Conservation (phyloP, 1,140 invertebrate genomes). For the Achroia grisella region DNA sequence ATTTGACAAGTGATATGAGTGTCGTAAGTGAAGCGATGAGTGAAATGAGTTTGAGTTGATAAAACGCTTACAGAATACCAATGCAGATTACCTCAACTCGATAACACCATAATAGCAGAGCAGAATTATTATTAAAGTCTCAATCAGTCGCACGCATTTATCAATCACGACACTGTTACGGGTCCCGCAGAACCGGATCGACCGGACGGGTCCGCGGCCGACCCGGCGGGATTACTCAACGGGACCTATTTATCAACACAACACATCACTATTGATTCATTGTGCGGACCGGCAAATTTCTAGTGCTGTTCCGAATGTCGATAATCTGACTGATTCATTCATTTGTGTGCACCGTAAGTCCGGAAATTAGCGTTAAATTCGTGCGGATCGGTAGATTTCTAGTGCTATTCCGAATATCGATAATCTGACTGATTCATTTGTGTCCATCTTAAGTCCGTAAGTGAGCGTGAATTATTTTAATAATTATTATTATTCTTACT, state of each 20-base stretch:
- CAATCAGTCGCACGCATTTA: slow-evolving; percentile 15
- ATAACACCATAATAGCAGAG: slow-evolving; percentile 18
- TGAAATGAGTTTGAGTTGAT: too few species aligned
- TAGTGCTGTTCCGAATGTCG: slow-evolving; percentile 7
- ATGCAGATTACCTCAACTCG: background rate
- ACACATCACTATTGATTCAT: slow-evolving; percentile 42
- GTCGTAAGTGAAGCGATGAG: too few species aligned
- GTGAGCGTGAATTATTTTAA: too few species aligned
- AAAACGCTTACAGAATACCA: too few species aligned
- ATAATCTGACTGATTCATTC: slow-evolving; percentile 15
- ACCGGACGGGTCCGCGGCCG: slow-evolving; percentile 23
- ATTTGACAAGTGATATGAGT: too few species aligned
- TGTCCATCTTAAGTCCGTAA: too few species aligned
- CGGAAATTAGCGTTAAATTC: too few species aligned
- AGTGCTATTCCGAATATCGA: slow-evolving; percentile 8
- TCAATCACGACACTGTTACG: slow-evolving; percentile 25
- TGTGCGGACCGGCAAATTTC: slow-evolving; percentile 32
- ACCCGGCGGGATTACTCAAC: slow-evolving; percentile 38
- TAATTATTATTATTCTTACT: too few species aligned
- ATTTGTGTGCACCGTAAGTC: too few species aligned
- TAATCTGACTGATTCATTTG: slow-evolving; percentile 14
- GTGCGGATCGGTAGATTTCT: slow-evolving; percentile 30
- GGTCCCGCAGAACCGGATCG: slow-evolving; percentile 31
- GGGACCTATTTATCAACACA: slow-evolving; percentile 38
- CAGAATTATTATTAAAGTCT: slow-evolving; percentile 17